Percentiles rank a stretch among this genome's conserved stretches.
Conservation (phyloP, 2,888 invertebrate genomes). For the Baccha elongata region DNA sequence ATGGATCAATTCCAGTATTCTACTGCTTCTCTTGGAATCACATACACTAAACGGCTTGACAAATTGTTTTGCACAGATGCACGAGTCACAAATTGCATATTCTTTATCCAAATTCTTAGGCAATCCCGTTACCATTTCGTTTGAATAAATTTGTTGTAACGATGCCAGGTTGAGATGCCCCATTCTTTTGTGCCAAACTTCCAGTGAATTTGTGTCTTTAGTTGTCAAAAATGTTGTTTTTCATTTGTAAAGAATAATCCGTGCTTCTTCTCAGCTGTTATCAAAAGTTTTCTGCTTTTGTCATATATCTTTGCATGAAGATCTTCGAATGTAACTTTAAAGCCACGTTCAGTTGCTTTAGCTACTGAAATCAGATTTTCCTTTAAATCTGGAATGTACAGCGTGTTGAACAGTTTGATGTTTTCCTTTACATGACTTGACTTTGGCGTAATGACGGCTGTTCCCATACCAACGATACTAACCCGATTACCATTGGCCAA, state of each 20-base stretch:
- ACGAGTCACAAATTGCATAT: background rate
- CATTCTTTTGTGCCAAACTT: background rate
- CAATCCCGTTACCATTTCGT: constrained; percentile 10
- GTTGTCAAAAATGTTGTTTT: background rate
- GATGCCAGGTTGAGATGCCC: background rate
- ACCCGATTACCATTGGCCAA: too few relatives aligned
- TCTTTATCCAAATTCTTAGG: background rate
- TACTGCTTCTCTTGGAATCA: constrained; percentile 8
- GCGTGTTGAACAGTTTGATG: too few relatives aligned
- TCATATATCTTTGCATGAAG: too few relatives aligned
- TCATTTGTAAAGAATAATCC: background rate
- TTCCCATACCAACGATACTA: too few relatives aligned
- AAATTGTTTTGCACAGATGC: constrained; percentile 16
- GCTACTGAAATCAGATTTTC: too few relatives aligned
- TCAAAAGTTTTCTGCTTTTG: background rate
- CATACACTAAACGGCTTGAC: background rate
- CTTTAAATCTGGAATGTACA: too few relatives aligned
- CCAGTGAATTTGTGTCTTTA: background rate
- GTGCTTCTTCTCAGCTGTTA: background rate
- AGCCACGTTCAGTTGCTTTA: background rate
- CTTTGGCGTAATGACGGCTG: too few relatives aligned
- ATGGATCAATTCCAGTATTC: constrained; percentile 23
- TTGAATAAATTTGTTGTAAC: constrained; percentile 12
- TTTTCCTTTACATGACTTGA: too few relatives aligned
- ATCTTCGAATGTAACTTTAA: too few relatives aligned